These are phyloP conservation scores for Gopherus flavomarginatus DNA, from an alignment of 2,113 vertebrate genomes.

Conservation along the genomic window DNA sequence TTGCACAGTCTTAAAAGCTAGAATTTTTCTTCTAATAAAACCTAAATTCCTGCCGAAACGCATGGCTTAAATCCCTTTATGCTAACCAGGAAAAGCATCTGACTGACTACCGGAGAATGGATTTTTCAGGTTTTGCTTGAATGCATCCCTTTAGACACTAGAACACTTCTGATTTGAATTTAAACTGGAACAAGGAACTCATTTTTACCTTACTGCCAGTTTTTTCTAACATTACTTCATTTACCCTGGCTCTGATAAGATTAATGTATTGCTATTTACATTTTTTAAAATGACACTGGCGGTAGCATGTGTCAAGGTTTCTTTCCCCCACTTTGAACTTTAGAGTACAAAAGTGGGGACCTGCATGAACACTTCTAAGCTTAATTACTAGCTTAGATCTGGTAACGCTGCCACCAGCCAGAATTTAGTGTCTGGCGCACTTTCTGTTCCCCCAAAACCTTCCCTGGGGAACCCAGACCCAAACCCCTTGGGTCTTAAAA, in stretches of 20 bases:
- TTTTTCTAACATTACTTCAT: neutral
- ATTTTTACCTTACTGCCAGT: neutral
- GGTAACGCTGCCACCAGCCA: too few species aligned
- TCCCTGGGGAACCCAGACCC: too few species aligned
- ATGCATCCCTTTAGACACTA: neutral
- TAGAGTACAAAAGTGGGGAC: too few species aligned
- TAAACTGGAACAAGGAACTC: neutral
- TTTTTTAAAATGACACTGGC: neutral
- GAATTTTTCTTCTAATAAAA: conserved; percentile 1
- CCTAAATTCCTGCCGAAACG: neutral
- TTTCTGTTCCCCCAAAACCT: too few species aligned
- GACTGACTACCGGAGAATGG: neutral
- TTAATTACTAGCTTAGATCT: too few species aligned
- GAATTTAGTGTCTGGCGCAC: too few species aligned
- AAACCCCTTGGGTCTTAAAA: too few species aligned
- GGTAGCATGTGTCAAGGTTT: neutral
- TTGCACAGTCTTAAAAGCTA: neutral
- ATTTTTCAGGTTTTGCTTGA: neutral
- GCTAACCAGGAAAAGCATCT: neutral
- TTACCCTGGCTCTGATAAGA: neutral
- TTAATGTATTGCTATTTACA: neutral
- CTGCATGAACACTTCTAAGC: too few species aligned
- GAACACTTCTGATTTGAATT: neutral
- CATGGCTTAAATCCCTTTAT: neutral
- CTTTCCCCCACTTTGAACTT: too few species aligned